phyloP scores from a whole-genome alignment of 92 coral and sea anemone genomes.

The Parazoanthus atlanticus region DNA sequence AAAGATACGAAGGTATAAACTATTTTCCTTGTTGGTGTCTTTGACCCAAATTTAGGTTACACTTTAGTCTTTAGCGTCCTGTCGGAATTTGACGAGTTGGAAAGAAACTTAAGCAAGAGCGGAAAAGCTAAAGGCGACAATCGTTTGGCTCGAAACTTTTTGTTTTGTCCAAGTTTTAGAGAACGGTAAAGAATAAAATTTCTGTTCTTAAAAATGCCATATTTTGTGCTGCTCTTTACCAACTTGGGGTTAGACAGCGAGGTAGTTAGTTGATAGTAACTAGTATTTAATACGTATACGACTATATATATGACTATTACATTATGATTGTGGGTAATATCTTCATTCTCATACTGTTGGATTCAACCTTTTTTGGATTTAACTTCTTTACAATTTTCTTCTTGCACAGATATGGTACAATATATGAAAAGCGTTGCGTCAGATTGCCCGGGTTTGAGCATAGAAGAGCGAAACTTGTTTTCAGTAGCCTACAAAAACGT shows the following conservation, averaged over 20 bases:
- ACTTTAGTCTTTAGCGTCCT: not conserved
- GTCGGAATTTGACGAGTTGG: not conserved
- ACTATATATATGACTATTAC: no score
- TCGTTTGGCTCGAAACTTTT: not conserved
- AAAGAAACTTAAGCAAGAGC: not conserved
- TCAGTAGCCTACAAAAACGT: conserved; percentile 32
- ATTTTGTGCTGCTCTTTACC: not conserved
- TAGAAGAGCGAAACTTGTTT: conserved; percentile 28
- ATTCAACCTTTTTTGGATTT: not conserved
- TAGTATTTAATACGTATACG: no score
- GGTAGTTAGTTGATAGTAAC: no score
- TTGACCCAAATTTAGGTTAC: not conserved
- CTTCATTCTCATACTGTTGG: not conserved
- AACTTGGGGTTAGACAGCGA: not conserved
- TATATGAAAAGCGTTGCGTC: conserved; percentile 10
- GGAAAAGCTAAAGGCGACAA: not conserved
- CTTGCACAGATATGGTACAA: conserved; percentile 19
- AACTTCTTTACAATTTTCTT: not conserved
- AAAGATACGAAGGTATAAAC: conserved; percentile 6
- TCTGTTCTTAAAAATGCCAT: not conserved
- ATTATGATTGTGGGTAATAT: not conserved
- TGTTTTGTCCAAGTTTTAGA: not conserved
- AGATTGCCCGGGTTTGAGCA: not conserved
- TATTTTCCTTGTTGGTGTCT: not conserved
- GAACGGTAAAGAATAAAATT: not conserved